Base-by-base conservation (phyloP, 2,888 invertebrate genomes). In the Ichneumoninae sp. region DNA sequence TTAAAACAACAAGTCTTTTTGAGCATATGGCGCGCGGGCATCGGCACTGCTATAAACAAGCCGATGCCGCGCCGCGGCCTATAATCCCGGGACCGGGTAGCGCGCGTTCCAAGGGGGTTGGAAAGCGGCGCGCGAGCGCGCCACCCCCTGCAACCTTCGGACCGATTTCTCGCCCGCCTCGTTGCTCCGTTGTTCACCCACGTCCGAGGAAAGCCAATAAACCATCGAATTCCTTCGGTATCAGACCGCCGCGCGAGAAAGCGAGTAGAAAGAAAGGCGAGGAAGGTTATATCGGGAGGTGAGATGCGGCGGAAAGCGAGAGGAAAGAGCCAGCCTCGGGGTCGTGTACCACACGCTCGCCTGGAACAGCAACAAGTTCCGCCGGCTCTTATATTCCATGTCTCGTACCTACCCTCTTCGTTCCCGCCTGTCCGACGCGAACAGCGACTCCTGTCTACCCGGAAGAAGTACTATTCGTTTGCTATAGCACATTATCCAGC, bases 151-250 rank as follows among this genome's bases (percentile, higher is more conserved):
- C 79, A 52, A 33, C 82, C 85, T 82, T 80, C 52, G 33, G 85
- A 76, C 72, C 81, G 54, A 80, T 80, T 50, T 68, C 80, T 76
- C 69, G 22, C 76, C 50, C 83, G 80, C 30, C 57, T 69, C 70
- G 62, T 81, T 86, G 86, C 84, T 85, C 87, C 87, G 86, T 90
- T 88, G 81, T 84, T 86, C 81, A 79, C 87, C 90, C 91, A 91
- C 92, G 91, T 92, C 91, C 91, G 89, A 92, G 90, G 86, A 91
- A 91, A 92, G 90, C 92, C 92, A 92, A 93, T 93, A 93, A 92
- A 93, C 92, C 92, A 93, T 93, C 92, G 91, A 92, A 93, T 93
- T 92, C 90, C 90, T 89, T 88, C 90, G 92, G 89, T 91, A 91
- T 92, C 44, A 44, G 44, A 3, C 13, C 44, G 13, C 13, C 89